Conservation (phyloP, 1,140 invertebrate genomes). For the Hesperophylax magnus region DNA sequence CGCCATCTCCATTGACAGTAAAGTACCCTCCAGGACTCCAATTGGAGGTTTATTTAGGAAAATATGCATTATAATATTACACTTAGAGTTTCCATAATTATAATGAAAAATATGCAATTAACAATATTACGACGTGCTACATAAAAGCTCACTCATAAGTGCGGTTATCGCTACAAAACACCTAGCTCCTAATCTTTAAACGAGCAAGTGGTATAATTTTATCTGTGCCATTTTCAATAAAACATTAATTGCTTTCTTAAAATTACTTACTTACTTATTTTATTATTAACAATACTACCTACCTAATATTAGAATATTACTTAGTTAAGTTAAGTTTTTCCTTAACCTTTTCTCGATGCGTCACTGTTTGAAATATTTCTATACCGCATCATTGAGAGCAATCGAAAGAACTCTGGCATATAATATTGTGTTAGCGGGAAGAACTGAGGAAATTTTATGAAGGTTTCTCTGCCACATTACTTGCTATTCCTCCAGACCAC, state of each 20-base stretch:
- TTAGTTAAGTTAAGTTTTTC: no score
- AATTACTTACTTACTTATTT: no score
- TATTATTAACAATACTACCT: not conserved
- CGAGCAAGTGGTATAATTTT: no score
- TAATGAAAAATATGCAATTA: no score
- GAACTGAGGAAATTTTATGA: not conserved
- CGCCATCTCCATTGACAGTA: not conserved
- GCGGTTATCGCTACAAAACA: no score
- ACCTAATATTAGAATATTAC: not conserved
- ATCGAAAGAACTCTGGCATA: not conserved
- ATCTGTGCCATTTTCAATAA: no score
- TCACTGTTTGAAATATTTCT: not conserved
- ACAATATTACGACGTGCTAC: no score
- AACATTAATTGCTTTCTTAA: no score
- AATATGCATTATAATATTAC: not conserved
- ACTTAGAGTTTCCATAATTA: no score
- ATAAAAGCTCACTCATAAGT: no score
- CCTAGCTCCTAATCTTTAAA: no score
- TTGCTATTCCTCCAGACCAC: not conserved
- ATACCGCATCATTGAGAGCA: slow-evolving; percentile 13
- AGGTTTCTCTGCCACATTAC: not conserved
- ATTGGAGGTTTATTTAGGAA: not conserved
- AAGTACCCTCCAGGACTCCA: not conserved
- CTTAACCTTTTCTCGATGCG: not conserved
- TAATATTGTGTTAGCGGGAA: slow-evolving; percentile 13